These are phyloP conservation scores for Amphipoea oculea DNA, from an alignment of 2,888 invertebrate species.

Conservation along the genomic window DNA sequence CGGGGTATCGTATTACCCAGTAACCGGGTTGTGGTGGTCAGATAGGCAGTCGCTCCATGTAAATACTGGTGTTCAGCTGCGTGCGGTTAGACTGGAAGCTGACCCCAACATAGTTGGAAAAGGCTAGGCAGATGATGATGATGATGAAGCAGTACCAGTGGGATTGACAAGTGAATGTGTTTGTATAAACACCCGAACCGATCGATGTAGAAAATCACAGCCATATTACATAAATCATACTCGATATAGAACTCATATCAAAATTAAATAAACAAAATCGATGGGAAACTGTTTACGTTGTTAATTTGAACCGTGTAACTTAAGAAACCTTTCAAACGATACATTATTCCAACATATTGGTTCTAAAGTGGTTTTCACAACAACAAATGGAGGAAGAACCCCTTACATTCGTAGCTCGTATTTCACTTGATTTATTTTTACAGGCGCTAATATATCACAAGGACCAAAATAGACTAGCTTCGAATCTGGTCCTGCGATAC, in stretches of 20 bases:
- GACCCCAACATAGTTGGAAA: too few species aligned
- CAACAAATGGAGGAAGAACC: slow-evolving; percentile 58
- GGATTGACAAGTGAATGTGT: not conserved
- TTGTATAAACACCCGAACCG: not conserved
- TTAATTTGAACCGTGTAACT: slow-evolving; percentile 51
- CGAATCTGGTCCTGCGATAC: slow-evolving; percentile 68
- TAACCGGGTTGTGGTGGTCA: too few species aligned
- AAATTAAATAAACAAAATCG: slow-evolving; percentile 43
- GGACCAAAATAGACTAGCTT: slow-evolving; percentile 65
- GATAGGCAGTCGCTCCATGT: too few species aligned
- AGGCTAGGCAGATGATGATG: too few species aligned
- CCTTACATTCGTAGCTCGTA: slow-evolving; percentile 62
- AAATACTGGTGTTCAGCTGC: too few species aligned
- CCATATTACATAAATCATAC: slow-evolving; percentile 5
- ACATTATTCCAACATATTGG: slow-evolving; percentile 56
- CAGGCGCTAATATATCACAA: slow-evolving; percentile 60
- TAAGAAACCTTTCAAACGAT: slow-evolving; percentile 52
- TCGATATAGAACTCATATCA: slow-evolving; percentile 15
- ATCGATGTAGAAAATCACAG: slow-evolving; percentile 7
- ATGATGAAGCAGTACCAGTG: not conserved
- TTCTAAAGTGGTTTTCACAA: slow-evolving; percentile 62
- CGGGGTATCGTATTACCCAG: too few species aligned
- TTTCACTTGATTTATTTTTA: slow-evolving; percentile 67
- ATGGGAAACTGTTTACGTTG: slow-evolving; percentile 43
- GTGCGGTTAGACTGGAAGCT: too few species aligned